Percentiles rank a stretch among this genome's conserved stretches.
Conservation (phyloP, 2,888 invertebrate genomes). For the Pterostichus niger region DNA sequence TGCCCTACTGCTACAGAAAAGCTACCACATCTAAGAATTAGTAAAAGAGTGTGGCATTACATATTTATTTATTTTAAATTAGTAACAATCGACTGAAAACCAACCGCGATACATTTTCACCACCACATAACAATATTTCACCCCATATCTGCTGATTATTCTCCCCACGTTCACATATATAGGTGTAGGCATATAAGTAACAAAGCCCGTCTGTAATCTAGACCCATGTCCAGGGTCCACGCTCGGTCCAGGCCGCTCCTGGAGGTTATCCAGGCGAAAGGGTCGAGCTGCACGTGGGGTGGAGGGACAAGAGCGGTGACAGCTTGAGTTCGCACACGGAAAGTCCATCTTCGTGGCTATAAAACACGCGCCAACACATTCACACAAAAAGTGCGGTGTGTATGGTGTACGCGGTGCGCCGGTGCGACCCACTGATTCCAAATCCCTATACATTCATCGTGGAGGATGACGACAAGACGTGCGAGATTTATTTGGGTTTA, state of each 20-base stretch:
- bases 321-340: slow-evolving; percentile 12
- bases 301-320: slow-evolving; percentile 1
- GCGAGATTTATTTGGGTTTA: neutral
- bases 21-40: no score
- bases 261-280: slow-evolving; percentile 3
- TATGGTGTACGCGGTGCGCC: neutral
- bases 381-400: neutral
- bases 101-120: no score
- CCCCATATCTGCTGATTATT: neutral
- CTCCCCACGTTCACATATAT: neutral
- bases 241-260: neutral
- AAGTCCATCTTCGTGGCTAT: slow-evolving; percentile 8
- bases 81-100: no score
- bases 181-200: neutral
- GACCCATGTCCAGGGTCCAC: neutral
- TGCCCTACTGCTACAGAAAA: no score
- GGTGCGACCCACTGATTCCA: neutral
- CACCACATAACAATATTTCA: neutral
- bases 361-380: slow-evolving; percentile 15
- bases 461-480: neutral
- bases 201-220: neutral
- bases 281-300: neutral
- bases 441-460: slow-evolving; percentile 8
- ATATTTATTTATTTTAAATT: no score
- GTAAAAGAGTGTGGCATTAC: no score